phyloP scores from a whole-genome alignment of 2,888 invertebrate species.

The Xestia c-nigrum region DNA sequence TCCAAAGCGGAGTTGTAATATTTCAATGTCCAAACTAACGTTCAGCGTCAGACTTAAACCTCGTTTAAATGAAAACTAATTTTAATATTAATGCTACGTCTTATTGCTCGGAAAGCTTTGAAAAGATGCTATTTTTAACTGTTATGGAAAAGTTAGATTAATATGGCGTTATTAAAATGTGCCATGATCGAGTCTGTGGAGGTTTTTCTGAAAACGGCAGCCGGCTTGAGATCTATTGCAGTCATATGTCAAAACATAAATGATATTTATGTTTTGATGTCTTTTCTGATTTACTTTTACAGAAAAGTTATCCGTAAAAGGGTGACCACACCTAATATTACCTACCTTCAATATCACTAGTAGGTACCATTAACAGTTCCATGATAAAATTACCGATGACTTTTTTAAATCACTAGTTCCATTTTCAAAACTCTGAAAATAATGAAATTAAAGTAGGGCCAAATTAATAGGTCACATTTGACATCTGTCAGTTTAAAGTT shows the following conservation, averaged over 20 bases:
- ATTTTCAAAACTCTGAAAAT: too few species aligned
- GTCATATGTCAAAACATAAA: neutral
- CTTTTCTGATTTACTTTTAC: neutral
- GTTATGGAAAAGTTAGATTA: constrained; percentile 61
- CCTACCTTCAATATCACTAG: too few species aligned
- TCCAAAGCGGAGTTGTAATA: constrained; percentile 72
- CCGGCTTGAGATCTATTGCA: neutral
- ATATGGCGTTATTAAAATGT: constrained; percentile 43
- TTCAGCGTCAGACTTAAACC: constrained; percentile 75
- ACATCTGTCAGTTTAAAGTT: too few species aligned
- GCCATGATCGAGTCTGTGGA: constrained; percentile 12
- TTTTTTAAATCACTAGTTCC: too few species aligned
- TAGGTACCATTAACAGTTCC: too few species aligned
- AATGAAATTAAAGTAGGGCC: too few species aligned
- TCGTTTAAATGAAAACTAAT: constrained; percentile 84
- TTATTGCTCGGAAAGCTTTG: constrained; percentile 62
- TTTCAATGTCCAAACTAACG: constrained; percentile 80
- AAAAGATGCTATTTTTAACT: constrained; percentile 63
- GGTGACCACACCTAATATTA: too few species aligned
- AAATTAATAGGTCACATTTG: too few species aligned
- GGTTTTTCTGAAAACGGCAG: constrained; percentile 5
- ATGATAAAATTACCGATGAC: too few species aligned
- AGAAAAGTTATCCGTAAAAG: neutral
- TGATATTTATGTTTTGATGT: neutral
- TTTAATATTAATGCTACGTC: constrained; percentile 82